Evolutionary conservation across 2,888 invertebrate genomes (phyloP).

Genomic region (Orchesella flavescens): DNA sequence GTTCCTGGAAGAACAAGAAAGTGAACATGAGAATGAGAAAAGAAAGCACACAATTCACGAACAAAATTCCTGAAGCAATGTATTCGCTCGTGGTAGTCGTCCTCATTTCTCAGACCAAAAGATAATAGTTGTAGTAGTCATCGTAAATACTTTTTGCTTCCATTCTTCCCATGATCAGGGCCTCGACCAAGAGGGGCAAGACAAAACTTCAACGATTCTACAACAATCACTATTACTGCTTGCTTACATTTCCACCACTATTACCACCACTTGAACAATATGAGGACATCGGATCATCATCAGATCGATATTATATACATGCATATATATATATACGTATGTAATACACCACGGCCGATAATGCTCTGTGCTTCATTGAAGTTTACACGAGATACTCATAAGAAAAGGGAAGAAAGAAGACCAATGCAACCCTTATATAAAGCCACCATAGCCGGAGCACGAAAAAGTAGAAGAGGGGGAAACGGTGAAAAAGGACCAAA

Average conservation of each 20-base stretch:
- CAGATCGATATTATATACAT: conserved; percentile 63
- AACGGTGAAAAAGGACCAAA: conserved; percentile 28
- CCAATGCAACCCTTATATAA: conserved; percentile 17
- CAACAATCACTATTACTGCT: conserved; percentile 53
- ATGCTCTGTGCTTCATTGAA: not conserved
- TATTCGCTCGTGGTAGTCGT: not conserved
- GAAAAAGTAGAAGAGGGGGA: conserved; percentile 22
- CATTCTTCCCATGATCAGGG: conserved; percentile 7
- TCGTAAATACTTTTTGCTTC: conserved; percentile 35
- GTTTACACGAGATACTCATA: not conserved
- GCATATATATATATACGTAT: no score
- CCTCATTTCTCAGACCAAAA: conserved; percentile 31
- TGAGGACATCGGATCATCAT: conserved; percentile 59
- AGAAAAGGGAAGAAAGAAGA: not conserved
- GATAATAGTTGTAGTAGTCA: conserved; percentile 48
- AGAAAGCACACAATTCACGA: conserved; percentile 42
- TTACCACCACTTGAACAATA: conserved; percentile 62
- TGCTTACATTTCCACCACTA: conserved; percentile 51
- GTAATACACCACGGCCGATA: not conserved
- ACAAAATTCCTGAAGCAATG: conserved; percentile 27
- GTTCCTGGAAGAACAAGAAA: conserved; percentile 9
- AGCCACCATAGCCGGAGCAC: conserved; percentile 21
- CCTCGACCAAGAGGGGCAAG: conserved; percentile 21
- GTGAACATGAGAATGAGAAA: conserved; percentile 25
- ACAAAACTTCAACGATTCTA: conserved; percentile 47